phyloP scores from a whole-genome alignment of 1,140 invertebrate species.

The Lamellibrachia luymesi region DNA sequence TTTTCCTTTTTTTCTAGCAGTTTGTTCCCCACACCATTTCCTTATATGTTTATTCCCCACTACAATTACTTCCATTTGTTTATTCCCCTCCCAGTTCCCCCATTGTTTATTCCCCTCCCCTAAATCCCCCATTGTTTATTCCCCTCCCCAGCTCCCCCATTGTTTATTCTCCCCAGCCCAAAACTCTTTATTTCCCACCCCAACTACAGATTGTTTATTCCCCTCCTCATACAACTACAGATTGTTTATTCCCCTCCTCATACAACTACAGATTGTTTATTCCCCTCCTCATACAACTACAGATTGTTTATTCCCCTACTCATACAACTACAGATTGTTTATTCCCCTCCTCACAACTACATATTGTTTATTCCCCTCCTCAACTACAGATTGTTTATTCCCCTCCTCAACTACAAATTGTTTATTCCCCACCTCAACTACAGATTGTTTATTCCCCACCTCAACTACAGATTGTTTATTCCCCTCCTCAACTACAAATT shows the following conservation, averaged over 20 bases:
- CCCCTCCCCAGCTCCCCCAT: neutral
- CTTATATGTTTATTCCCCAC: neutral
- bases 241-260: no score
- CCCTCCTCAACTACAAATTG: no score
- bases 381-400: no score
- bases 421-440: no score
- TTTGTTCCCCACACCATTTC: neutral
- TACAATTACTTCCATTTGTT: no score
- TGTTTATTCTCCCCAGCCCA: neutral
- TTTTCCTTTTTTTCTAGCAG: no score
- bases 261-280: no score
- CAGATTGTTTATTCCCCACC: neutral
- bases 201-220: no score
- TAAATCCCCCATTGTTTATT: neutral
- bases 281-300: no score
- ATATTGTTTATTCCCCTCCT: neutral
- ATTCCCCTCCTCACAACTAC: neutral
- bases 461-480: neutral
- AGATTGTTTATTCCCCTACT: no score
- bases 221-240: no score
- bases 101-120: neutral
- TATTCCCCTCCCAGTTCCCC: neutral
- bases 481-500: neutral
- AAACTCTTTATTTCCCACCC: neutral
- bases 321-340: no score